Base-by-base conservation (phyloP, 2,888 invertebrate species). In the Adelphocoris suturalis region DNA sequence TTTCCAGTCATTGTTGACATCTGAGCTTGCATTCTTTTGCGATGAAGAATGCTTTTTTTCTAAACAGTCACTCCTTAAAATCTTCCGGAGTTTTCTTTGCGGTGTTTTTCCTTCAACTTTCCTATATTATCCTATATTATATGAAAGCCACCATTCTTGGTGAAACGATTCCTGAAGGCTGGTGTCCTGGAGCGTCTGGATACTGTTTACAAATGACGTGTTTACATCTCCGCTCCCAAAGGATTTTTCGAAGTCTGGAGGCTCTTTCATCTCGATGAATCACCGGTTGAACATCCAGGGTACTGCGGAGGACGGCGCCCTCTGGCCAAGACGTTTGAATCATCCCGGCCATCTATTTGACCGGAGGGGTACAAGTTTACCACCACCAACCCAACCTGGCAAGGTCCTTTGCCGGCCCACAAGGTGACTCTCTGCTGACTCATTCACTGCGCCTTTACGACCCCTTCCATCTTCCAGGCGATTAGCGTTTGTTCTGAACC, bases 381-480 rank as follows among this genome's bases (percentile, higher is more conserved):
- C 57, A 57, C 68, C 68, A 23, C 27, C 68, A 68, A 16, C 14
- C 37, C 46, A 46, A 47, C 78, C 78, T 78, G 78, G 78, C 78
- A 78, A 78, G 78, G 78, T 78, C 78, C 78, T 78, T 76, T 27
- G 16, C 57, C 14, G 23, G 76, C 27, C 76, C 78, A 78, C 78
- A 78, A 78, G 78, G 78, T 78, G 78, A 78, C 78, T 78, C 46
- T 76, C 78, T 19, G 47, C 37, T 78, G 78, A 78, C 78, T 78
- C 78, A 78, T 78, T 68, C 68, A 68, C 68, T 57, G 57, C 57
- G 57, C 57, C 57, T 57, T 16, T 76, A 27, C 78, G 13, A 46
- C 78, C 78, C 16, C 78, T 37, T 27, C 76, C 76, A 19, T 76
- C 76, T 27, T 37, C 28, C 37, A 14, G 27, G 37, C 76, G 76